Conservation (phyloP, 2,888 invertebrate genomes). For the Lepeophtheirus nordmannii region DNA sequence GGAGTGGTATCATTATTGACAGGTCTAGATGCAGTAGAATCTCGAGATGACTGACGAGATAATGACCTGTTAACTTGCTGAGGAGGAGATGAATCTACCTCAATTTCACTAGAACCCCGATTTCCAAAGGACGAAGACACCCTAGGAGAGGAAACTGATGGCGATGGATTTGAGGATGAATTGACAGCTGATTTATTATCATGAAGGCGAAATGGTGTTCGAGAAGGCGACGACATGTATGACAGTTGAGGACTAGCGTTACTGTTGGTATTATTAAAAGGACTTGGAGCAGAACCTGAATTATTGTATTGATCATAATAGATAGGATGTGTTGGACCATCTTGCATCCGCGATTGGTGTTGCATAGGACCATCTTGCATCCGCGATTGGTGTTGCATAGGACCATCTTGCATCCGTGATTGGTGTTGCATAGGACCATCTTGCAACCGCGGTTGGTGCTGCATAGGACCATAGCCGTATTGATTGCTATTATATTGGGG, state of each 20-base stretch:
- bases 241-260: constrained; percentile 1
- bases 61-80: neutral
- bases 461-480: constrained; percentile 5
- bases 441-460: neutral
- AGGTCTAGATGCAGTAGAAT: constrained; percentile 15
- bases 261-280: neutral
- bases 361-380: neutral
- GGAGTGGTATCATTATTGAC: constrained; percentile 13
- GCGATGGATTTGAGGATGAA: constrained; percentile 12
- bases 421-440: neutral
- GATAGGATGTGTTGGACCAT: neutral
- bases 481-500: neutral
- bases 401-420: neutral
- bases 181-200: neutral
- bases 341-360: neutral
- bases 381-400: constrained; percentile 1
- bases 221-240: constrained; percentile 26
- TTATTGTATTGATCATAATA: neutral
- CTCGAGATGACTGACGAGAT: constrained; percentile 24
- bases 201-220: constrained; percentile 2
- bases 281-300: neutral
- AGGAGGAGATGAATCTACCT: constrained; percentile 24
- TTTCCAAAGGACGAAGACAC: constrained; percentile 25
- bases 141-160: constrained; percentile 27
- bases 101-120: constrained; percentile 24